These are phyloP conservation scores for Hylomyscus alleni DNA, from an alignment of 2,797 vertebrate species.

Conservation along the genomic window DNA sequence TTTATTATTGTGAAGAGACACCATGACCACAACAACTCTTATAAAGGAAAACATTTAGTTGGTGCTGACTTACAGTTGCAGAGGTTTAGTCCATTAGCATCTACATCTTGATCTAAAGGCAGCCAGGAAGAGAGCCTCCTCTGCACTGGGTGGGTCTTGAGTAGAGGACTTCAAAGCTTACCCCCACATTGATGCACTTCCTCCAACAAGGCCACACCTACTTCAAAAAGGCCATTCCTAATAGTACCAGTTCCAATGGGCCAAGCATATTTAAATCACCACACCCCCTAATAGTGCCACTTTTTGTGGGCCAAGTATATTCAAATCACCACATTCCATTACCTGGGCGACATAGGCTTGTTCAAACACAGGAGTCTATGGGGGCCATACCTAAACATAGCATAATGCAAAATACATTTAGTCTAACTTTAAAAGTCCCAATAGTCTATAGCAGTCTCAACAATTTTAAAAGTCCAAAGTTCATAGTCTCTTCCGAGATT, in stretches of 20 bases:
- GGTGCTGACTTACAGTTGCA: not conserved
- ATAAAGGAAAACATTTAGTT: not conserved
- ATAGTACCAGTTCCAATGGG: not conserved
- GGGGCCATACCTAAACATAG: not conserved
- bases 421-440: not conserved
- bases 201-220: not conserved
- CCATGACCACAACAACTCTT: not conserved
- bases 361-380: not conserved
- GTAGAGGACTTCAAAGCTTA: not conserved
- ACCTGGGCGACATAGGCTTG: not conserved
- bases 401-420: not conserved
- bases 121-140: not conserved
- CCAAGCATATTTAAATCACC: not conserved
- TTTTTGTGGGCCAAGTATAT: not conserved
- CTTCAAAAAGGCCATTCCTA: not conserved
- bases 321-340: not conserved
- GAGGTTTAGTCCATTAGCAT: not conserved
- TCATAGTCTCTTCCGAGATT: not conserved
- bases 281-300: not conserved
- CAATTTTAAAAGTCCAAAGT: not conserved
- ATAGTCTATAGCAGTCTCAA: too few species aligned
- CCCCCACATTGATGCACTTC: not conserved
- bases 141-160: not conserved
- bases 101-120: not conserved
- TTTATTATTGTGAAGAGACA: not conserved